These are phyloP conservation scores for Poeciliopsis infans DNA, from an alignment of 2,797 vertebrate genomes.

Conservation along the genomic window DNA sequence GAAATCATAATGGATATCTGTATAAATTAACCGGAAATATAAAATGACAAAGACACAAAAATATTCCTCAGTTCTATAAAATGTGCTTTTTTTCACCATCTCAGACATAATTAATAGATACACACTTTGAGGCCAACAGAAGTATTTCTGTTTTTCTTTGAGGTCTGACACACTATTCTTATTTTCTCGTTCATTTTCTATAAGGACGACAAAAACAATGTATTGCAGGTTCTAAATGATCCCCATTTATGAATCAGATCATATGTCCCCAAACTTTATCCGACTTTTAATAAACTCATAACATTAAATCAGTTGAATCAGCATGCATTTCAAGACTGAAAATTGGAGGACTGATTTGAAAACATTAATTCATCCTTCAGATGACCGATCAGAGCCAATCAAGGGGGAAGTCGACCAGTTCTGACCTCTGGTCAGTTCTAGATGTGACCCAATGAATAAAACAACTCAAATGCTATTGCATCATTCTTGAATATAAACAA, in stretches of 20 bases:
- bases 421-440: background rate
- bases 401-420: background rate
- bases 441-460: background rate
- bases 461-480: slow-evolving; percentile 37
- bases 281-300: background rate
- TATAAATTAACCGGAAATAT: slow-evolving; percentile 27
- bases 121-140: background rate
- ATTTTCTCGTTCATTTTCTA: background rate
- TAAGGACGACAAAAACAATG: background rate
- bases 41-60: slow-evolving; percentile 13
- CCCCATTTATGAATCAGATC: background rate
- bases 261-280: background rate
- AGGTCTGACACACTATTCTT: background rate
- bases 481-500: slow-evolving; percentile 51
- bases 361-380: background rate
- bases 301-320: background rate
- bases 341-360: background rate
- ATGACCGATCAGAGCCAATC: background rate
- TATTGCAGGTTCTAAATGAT: background rate
- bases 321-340: background rate
- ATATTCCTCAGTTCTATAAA: slow-evolving; percentile 22
- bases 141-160: background rate
- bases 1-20: slow-evolving; percentile 36
- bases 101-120: slow-evolving; percentile 25
- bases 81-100: slow-evolving; percentile 24